Base-by-base conservation (phyloP, 2,888 invertebrate species). In the Agrochola lychnidis region DNA sequence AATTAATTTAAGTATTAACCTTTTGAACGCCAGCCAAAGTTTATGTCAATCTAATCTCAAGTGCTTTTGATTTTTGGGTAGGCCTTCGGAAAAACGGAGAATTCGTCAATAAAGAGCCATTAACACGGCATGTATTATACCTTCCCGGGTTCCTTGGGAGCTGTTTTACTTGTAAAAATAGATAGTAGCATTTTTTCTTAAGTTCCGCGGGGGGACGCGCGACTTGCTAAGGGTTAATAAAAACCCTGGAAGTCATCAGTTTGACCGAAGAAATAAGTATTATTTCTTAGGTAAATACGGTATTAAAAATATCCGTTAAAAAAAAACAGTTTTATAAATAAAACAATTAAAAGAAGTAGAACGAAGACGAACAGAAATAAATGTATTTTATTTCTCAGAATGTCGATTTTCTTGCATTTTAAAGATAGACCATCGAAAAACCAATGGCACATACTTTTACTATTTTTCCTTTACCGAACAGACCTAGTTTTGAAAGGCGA, bases 401-500 rank as follows among this genome's bases (percentile, higher is more conserved):
- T 45, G n/a, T 4, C 5, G 16, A 57, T 64, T 78, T 78, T 10
- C 30, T 57, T 59, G 6, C 19, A 57, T 53, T 70, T 53, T 0
- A 12, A 57, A 51, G n/a, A 25, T 0, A 10, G 22, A n/a, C 16
- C 5, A 14, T 25, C 12, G 19, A 12, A 36, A 51, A 48, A 61
- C 51, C n/a, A 25, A 7, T 16, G 22, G 16, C n/a, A 7, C 6
- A n/a, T 53, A 57, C 14, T 25, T 62, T 56, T 40, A 63, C 19
- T 56, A 59, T 62, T 42, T 69, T 70, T 57, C 12, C 2, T 63
- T 40, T 48, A 59, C 45, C 19, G 19, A 57, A 61, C 51, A 68
- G 10, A 75, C 22, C 36, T 62, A 66, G 59, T 64, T 76, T 71
- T 62, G 36, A 71, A 69, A 71, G 36, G 40, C 30, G 61, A 64